Percentiles rank a stretch among this genome's conserved stretches.
These are phyloP conservation scores for Lethrus apterus DNA, from an alignment of 1,140 invertebrate genomes.

Conservation along the genomic window DNA sequence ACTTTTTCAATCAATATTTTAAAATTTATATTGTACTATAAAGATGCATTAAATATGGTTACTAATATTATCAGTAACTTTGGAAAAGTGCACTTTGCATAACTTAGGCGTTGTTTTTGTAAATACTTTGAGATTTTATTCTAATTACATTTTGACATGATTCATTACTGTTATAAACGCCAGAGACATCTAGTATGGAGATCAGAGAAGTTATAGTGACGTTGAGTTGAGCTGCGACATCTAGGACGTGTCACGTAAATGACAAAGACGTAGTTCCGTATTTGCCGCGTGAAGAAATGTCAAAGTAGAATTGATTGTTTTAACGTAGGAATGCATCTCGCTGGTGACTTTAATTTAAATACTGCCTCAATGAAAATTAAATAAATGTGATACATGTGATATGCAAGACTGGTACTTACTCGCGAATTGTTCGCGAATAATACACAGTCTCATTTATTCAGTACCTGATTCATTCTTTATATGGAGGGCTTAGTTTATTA, in stretches of 20 bases:
- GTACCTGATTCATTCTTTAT: constrained; percentile 24
- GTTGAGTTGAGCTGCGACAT: too few relatives aligned
- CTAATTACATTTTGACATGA: not conserved
- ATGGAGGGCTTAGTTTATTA: constrained; percentile 24
- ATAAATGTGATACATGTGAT: constrained; percentile 40
- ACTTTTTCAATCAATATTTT: too few relatives aligned
- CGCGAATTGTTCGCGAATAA: constrained; percentile 23
- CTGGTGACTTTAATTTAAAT: constrained; percentile 27
- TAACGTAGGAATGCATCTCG: constrained; percentile 34
- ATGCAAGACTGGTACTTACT: constrained; percentile 21
- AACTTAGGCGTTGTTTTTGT: too few relatives aligned
- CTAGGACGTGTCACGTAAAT: too few relatives aligned
- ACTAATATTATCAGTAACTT: too few relatives aligned
- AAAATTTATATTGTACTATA: too few relatives aligned
- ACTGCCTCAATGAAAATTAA: constrained; percentile 19
- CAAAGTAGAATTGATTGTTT: constrained; percentile 36
- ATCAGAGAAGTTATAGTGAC: too few relatives aligned
- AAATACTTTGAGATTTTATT: too few relatives aligned
- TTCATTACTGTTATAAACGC: not conserved
- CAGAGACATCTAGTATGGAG: not conserved
- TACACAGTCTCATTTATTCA: constrained; percentile 21
- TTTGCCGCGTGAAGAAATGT: constrained; percentile 8
- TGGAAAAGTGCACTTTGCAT: too few relatives aligned
- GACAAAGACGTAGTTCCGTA: constrained; percentile 7
- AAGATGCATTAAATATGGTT: too few relatives aligned